Percentiles rank a stretch among this genome's conserved stretches.
Evolutionary conservation across 2,888 invertebrate species (phyloP).

Genomic region (Apotomis turbidana): DNA sequence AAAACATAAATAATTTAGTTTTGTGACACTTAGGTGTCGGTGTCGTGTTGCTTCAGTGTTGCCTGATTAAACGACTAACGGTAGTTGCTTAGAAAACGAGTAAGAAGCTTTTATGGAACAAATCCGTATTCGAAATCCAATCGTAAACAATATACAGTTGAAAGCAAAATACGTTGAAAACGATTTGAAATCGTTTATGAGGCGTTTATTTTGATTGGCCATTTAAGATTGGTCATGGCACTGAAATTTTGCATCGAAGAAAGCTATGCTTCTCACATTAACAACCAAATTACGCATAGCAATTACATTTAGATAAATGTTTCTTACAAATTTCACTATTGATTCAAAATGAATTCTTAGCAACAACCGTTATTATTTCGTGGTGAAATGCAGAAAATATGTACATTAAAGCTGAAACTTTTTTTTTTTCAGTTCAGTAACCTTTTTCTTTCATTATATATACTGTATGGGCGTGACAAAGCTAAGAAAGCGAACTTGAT

Average conservation of each 20-base stretch:
- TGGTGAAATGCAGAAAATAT: no score
- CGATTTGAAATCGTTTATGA: neutral
- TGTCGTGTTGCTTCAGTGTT: neutral
- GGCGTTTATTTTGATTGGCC: neutral
- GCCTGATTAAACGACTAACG: neutral
- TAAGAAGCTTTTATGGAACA: neutral
- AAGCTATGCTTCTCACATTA: neutral
- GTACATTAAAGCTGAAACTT: no score
- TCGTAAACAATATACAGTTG: neutral
- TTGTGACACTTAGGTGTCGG: no score
- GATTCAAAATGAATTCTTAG: neutral
- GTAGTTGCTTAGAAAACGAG: neutral
- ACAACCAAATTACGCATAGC: neutral
- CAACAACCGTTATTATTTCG: constrained; percentile 9
- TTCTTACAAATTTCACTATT: neutral
- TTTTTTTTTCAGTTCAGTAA: no score
- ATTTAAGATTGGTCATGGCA: neutral
- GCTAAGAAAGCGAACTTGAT: no score
- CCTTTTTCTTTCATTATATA: no score
- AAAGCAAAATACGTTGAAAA: neutral
- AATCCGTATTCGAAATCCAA: neutral
- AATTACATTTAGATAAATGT: neutral
- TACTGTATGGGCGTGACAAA: no score
- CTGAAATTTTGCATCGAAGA: neutral
- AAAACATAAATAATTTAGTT: no score